Conservation (phyloP, 2,888 invertebrate genomes). For the Polyploca ridens region DNA sequence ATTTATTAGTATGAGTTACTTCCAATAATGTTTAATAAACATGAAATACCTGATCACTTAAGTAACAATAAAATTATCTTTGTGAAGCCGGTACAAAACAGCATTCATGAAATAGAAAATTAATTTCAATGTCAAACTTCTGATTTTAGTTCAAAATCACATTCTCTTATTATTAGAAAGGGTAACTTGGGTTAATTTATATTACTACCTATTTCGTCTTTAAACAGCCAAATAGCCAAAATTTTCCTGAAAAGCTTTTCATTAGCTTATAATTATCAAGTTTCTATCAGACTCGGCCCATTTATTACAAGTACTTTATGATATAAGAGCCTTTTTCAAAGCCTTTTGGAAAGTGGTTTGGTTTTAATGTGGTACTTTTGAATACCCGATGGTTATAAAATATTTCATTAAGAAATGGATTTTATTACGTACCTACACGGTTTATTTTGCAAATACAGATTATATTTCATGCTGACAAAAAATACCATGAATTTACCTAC, state of each 20-base stretch:
- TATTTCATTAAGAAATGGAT: too few relatives aligned
- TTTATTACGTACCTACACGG: too few relatives aligned
- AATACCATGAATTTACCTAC: too few relatives aligned
- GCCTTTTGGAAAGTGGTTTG: background rate
- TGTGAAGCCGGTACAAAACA: background rate
- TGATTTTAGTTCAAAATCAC: too few relatives aligned
- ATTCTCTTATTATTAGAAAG: too few relatives aligned
- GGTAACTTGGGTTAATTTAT: background rate
- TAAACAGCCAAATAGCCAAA: constrained; percentile 1
- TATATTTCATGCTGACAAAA: too few relatives aligned
- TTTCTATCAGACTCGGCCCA: constrained; percentile 21
- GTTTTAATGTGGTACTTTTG: background rate
- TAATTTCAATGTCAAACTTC: too few relatives aligned
- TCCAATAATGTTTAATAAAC: too few relatives aligned
- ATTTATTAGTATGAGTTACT: too few relatives aligned
- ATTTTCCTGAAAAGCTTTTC: constrained; percentile 7
- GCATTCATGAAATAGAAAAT: background rate
- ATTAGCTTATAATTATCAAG: constrained; percentile 21
- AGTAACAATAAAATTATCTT: too few relatives aligned
- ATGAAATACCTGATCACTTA: too few relatives aligned
- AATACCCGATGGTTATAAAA: background rate
- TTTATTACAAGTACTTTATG: constrained; percentile 18
- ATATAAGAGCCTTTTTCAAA: constrained; percentile 18
- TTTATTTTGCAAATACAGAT: too few relatives aligned
- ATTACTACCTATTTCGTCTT: background rate